These are phyloP conservation scores for Dendrocincla fuliginosa DNA, from an alignment of 2,797 vertebrate species.

Conservation along the genomic window DNA sequence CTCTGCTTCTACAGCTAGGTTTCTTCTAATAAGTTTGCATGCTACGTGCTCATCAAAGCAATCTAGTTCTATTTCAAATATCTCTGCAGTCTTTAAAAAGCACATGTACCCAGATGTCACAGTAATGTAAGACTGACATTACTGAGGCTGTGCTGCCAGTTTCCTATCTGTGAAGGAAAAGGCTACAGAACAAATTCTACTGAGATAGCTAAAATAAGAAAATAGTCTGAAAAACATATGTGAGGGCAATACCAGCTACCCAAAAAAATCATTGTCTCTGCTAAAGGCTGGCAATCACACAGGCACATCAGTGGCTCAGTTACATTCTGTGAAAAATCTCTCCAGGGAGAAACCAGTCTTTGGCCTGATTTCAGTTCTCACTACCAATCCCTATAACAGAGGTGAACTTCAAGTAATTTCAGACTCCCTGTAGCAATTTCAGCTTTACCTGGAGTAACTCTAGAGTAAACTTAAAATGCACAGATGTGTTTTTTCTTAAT, in stretches of 20 bases:
- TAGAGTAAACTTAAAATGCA: not conserved
- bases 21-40: not conserved
- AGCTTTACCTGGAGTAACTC: not conserved
- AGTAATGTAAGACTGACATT: not conserved
- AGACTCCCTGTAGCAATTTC: not conserved
- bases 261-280: not conserved
- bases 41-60: not conserved
- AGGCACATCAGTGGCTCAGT: not conserved
- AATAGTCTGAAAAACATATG: not conserved
- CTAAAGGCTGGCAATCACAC: not conserved
- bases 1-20: not conserved
- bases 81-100: not conserved
- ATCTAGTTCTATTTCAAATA: not conserved
- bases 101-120: not conserved
- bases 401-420: not conserved
- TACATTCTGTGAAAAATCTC: not conserved
- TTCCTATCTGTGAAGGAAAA: not conserved
- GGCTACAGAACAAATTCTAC: not conserved
- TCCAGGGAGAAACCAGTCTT: not conserved
- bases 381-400: not conserved
- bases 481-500: constrained; percentile 13
- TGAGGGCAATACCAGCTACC: not conserved
- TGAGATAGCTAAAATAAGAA: not conserved
- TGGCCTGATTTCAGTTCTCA: not conserved
- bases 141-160: not conserved